Percentiles rank a stretch among this genome's conserved stretches.
phyloP scores from a whole-genome alignment of 2,797 vertebrate species.

The Octomys mimax region DNA sequence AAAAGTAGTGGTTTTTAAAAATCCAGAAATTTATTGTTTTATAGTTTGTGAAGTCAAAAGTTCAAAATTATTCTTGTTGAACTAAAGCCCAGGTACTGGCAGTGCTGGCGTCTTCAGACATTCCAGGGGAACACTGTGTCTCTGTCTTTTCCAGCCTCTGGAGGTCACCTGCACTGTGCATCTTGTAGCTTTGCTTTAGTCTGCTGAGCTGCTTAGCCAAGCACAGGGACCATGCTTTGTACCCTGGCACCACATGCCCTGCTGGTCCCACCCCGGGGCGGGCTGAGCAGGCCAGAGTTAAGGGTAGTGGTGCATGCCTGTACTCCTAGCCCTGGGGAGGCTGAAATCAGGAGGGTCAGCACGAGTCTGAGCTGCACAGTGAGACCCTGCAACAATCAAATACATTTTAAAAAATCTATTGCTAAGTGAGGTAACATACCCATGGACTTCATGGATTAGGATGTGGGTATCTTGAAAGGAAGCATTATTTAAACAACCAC shows the following conservation, averaged over 20 bases:
- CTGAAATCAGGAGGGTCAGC: too few species aligned
- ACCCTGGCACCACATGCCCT: too few species aligned
- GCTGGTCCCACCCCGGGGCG: too few species aligned
- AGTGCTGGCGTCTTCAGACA: not conserved
- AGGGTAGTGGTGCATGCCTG: too few species aligned
- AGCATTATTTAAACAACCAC: not conserved
- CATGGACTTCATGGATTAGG: not conserved
- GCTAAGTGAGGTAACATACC: not conserved
- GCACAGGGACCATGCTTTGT: too few species aligned
- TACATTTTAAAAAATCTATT: not conserved
- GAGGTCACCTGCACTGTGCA: fast-evolving
- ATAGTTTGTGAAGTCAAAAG: not conserved
- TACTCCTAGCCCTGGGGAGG: too few species aligned
- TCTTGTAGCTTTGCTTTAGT: not conserved
- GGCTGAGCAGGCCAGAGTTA: too few species aligned
- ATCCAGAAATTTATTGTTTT: not conserved
- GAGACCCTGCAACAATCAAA: too few species aligned
- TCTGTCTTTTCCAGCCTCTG: not conserved
- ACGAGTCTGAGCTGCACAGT: too few species aligned
- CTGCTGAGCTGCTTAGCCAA: not conserved
- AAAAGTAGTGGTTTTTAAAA: not conserved
- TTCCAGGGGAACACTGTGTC: not conserved
- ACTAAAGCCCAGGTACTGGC: not conserved
- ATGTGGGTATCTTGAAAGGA: not conserved
- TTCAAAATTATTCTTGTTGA: not conserved